Base-by-base conservation (phyloP, 1,140 invertebrate genomes). In the Diprion similis region DNA sequence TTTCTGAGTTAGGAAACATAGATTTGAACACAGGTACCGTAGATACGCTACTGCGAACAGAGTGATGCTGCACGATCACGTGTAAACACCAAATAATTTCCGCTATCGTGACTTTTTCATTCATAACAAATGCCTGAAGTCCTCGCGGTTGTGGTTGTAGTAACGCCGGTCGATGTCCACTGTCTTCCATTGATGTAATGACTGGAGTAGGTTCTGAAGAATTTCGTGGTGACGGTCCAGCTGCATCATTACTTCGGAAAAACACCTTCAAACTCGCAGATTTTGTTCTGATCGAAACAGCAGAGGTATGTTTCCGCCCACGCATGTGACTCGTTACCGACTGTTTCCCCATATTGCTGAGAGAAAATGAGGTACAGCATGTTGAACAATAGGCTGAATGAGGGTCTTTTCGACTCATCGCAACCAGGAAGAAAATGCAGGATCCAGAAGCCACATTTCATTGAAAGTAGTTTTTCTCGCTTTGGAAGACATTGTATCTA, bases 61-160 rank as follows among this genome's bases (percentile, higher is more conserved):
- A 74, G 13, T 73, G 70, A 66, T 72, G 72, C 47, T 68, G 72
- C 67, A 73, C 66, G 66, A 75, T 46, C 8, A 65, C 73, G n/a
- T 51, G 70, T 17, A 78, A 47, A 68, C 73, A 76, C 73, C 75
- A 78, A 11, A 77, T 70, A 69, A 75, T 79, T 70, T 78, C 77
- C 10, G 77, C 75, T 76, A 73, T 76, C 15, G 75, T 78, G n/a
- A 78, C 73, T 18, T 73, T 37, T 19, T 76, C 72, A 45, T 72
- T 73, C 13, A 77, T n/a, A 24, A 78, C 24, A 74, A 71, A 77
- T 37, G 17, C 46, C 15, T 70, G 48, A 59, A 59, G 51, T 59
- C 51, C 51, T 59, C 51, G 51, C 51, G 51, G 51, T 59, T 59
- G 51, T 59, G 51, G 51, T 59, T 59, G 51, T 59, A 4, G 1